phyloP scores from a whole-genome alignment of 2,888 invertebrate species.

The Labia minor region DNA sequence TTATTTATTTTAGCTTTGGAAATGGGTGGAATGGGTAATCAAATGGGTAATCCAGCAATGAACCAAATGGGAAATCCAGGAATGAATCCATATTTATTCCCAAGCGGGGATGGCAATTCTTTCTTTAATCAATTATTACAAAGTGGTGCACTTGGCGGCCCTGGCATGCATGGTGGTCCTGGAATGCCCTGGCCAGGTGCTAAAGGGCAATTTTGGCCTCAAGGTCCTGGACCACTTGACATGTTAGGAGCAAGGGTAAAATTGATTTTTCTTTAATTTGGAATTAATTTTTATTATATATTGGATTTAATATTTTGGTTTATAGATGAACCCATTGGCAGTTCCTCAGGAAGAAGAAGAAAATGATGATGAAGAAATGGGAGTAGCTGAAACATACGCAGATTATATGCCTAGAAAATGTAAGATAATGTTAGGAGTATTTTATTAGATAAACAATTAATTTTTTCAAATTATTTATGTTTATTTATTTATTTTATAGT shows the following conservation, averaged over 20 bases:
- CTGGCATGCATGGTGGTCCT: neutral
- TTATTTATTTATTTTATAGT: slow-evolving; percentile 43
- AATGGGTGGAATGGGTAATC: slow-evolving; percentile 33
- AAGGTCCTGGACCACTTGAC: slow-evolving; percentile 34
- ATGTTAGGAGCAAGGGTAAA: slow-evolving; percentile 30
- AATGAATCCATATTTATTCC: slow-evolving; percentile 33
- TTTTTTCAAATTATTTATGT: slow-evolving; percentile 7
- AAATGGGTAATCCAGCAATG: slow-evolving; percentile 36
- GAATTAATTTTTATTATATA: neutral
- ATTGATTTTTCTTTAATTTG: too few species aligned
- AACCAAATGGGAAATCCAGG: slow-evolving; percentile 35
- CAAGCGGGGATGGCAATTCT: neutral
- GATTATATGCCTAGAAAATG: slow-evolving; percentile 96
- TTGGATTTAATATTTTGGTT: too few species aligned
- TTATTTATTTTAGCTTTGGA: slow-evolving; percentile 34
- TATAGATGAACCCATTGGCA: slow-evolving; percentile 37
- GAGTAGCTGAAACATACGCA: slow-evolving; percentile 95
- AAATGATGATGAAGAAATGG: slow-evolving; percentile 91
- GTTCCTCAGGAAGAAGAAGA: slow-evolving; percentile 56
- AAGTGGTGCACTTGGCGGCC: neutral
- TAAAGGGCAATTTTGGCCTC: slow-evolving; percentile 21
- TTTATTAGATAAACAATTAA: slow-evolving; percentile 16
- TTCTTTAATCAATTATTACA: neutral
- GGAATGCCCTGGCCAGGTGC: neutral
- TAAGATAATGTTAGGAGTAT: slow-evolving; percentile 36